phyloP scores from a whole-genome alignment of 2,797 vertebrate genomes.

The Lagocephalus sceleratus region DNA sequence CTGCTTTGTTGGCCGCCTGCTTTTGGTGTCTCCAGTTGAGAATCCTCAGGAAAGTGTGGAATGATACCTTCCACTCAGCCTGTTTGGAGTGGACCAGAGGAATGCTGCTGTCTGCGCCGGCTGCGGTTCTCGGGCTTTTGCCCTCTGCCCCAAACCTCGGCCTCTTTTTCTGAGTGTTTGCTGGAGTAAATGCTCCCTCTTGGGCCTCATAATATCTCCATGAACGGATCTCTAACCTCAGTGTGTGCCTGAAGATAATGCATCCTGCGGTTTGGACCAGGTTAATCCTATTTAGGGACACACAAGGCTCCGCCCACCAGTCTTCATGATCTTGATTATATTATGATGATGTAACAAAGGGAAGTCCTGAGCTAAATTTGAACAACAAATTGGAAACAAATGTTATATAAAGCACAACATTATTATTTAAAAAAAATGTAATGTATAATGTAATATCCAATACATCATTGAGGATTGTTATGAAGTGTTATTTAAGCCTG shows the following conservation, averaged over 20 bases:
- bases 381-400: too few relatives aligned
- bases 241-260: slow-evolving; percentile 1
- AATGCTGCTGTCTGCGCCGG: slow-evolving; percentile 52
- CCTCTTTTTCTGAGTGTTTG: slow-evolving; percentile 35
- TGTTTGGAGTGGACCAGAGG: slow-evolving; percentile 68
- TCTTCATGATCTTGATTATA: neutral
- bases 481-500: slow-evolving; percentile 38
- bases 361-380: too few relatives aligned
- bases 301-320: slow-evolving; percentile 37
- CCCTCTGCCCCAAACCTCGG: slow-evolving; percentile 51
- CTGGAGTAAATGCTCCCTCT: slow-evolving; percentile 17
- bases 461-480: slow-evolving; percentile 13
- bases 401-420: neutral
- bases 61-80: slow-evolving; percentile 52
- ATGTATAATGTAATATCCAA: neutral
- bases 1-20: slow-evolving; percentile 40
- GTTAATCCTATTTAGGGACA: slow-evolving; percentile 28
- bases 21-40: slow-evolving; percentile 50
- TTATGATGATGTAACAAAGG: slow-evolving; percentile 20
- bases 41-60: slow-evolving; percentile 72
- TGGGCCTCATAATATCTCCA: neutral
- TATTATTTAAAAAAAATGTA: neutral
- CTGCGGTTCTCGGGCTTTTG: slow-evolving; percentile 42
- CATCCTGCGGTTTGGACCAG: slow-evolving; percentile 2
- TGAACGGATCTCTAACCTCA: slow-evolving; percentile 6